phyloP scores from a whole-genome alignment of 2,888 invertebrate genomes.

The Morpho helenor region DNA sequence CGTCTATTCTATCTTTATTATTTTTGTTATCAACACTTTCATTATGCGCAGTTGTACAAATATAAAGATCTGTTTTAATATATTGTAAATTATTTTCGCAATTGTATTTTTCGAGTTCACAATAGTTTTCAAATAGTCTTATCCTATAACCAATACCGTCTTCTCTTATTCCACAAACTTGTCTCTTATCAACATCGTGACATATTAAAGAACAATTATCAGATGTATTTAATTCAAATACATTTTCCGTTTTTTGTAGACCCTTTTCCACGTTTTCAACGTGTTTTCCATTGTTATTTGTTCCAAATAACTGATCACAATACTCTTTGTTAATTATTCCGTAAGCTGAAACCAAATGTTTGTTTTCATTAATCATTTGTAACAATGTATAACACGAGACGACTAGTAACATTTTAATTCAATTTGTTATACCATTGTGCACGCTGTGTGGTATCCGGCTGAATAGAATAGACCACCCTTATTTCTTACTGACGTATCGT shows the following conservation, averaged over 20 bases:
- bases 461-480: no score
- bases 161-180: conserved; percentile 47
- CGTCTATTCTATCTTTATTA: conserved; percentile 1
- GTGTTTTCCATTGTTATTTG: conserved; percentile 24
- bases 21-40: conserved; percentile 4
- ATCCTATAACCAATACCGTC: conserved; percentile 49
- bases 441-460: no score
- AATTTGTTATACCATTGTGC: no score
- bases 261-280: background rate
- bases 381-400: no score
- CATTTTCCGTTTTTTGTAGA: conserved; percentile 9
- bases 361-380: no score
- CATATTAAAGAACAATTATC: conserved; percentile 17
- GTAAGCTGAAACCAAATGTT: conserved; percentile 34
- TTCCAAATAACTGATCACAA: conserved; percentile 33
- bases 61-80: conserved; percentile 39
- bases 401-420: no score
- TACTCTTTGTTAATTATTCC: conserved; percentile 44
- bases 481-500: no score
- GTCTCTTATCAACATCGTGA: conserved; percentile 8
- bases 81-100: conserved; percentile 42
- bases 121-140: conserved; percentile 47
- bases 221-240: background rate
- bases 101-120: conserved; percentile 46
- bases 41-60: conserved; percentile 36